These are phyloP conservation scores for Tribolium freemani DNA, from an alignment of 2,888 invertebrate species.

Conservation along the genomic window DNA sequence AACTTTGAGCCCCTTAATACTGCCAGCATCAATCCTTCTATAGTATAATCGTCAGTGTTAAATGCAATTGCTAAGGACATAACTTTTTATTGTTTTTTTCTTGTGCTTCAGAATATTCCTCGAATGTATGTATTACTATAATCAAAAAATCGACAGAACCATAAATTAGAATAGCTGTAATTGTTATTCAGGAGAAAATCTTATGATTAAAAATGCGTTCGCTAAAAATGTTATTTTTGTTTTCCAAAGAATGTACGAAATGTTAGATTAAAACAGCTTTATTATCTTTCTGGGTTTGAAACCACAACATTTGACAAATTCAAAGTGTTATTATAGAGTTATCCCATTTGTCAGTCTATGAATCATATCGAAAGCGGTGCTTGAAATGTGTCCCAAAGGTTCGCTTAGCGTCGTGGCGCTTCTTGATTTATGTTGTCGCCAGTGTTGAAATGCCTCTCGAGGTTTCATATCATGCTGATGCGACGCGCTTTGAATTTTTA, in stretches of 20 bases:
- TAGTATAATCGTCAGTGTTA: conserved; percentile 33
- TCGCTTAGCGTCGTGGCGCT: conserved; percentile 57
- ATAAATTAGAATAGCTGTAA: background rate
- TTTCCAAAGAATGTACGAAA: background rate
- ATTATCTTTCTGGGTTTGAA: background rate
- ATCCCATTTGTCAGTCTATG: conserved; percentile 60
- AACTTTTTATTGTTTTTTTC: background rate
- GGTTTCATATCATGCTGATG: conserved; percentile 41
- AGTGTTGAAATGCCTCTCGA: conserved; percentile 26
- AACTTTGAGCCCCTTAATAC: conserved; percentile 55
- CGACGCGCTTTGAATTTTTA: conserved; percentile 35
- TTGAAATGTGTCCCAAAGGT: conserved; percentile 60
- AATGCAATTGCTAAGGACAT: conserved; percentile 12
- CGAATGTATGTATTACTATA: background rate
- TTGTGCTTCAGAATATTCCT: too few species aligned
- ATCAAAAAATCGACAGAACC: background rate
- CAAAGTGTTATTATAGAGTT: conserved; percentile 47
- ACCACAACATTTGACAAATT: conserved; percentile 23
- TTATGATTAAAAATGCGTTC: too few species aligned
- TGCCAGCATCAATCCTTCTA: conserved; percentile 50
- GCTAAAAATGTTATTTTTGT: background rate
- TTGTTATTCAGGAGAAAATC: too few species aligned
- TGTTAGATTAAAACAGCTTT: background rate
- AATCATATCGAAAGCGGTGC: conserved; percentile 55
- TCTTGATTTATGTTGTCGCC: conserved; percentile 54